Evolutionary conservation across 2,797 vertebrate genomes (phyloP).

Genomic region (Hybognathus amarus): DNA sequence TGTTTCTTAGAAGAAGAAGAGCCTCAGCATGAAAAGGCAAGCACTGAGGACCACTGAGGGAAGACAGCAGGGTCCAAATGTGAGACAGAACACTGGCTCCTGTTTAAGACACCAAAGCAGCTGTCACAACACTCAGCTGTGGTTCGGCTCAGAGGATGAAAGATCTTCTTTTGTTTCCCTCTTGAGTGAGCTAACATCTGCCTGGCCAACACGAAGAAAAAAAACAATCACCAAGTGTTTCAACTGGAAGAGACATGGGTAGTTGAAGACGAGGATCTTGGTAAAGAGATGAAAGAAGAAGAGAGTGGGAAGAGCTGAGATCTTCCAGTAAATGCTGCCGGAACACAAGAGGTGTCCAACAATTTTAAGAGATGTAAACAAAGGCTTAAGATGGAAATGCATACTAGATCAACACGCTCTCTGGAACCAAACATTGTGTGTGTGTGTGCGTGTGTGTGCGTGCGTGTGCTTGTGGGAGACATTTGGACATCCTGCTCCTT

Average conservation of each 20-base stretch:
- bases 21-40: slow-evolving; percentile 37
- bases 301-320: slow-evolving; percentile 13
- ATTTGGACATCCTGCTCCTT: slow-evolving; percentile 28
- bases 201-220: slow-evolving; percentile 25
- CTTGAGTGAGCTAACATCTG: slow-evolving; percentile 43
- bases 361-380: slow-evolving; percentile 38
- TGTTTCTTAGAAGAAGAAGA: slow-evolving; percentile 5
- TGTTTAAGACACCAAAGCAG: slow-evolving; percentile 51
- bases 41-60: slow-evolving; percentile 7
- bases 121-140: slow-evolving; percentile 49
- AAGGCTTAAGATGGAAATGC: slow-evolving; percentile 10
- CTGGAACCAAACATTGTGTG: slow-evolving; percentile 30
- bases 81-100: slow-evolving; percentile 45
- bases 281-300: slow-evolving; percentile 32
- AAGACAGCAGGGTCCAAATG: slow-evolving; percentile 32
- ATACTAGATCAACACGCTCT: slow-evolving; percentile 7
- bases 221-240: background rate
- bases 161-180: slow-evolving; percentile 38
- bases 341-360: slow-evolving; percentile 10
- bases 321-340: slow-evolving; percentile 33
- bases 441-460: background rate
- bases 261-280: background rate
- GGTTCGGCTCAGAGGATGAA: slow-evolving; percentile 28
- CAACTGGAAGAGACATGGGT: background rate
- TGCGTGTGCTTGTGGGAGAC: slow-evolving; percentile 13